Evolutionary conservation across 2,797 vertebrate species (phyloP).

Genomic region (Dromococcyx pavoninus): DNA sequence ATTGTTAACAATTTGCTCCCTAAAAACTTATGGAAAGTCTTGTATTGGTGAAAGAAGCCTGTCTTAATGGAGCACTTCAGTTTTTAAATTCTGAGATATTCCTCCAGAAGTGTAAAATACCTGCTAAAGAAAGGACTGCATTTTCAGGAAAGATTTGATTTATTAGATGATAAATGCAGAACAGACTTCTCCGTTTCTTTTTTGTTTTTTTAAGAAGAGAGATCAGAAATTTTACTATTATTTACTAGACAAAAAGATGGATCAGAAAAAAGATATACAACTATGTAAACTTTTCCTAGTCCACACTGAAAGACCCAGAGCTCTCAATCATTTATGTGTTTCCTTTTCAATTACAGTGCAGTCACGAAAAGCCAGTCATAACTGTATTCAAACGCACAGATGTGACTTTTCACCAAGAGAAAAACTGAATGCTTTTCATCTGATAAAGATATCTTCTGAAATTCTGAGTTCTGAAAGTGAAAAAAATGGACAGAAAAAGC

Average conservation of each 20-base stretch:
- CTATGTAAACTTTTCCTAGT: neutral
- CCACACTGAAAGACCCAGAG: neutral
- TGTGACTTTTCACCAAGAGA: neutral
- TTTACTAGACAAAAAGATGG: neutral
- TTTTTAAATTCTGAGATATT: neutral
- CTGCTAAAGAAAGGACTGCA: neutral
- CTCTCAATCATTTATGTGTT: neutral
- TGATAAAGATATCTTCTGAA: neutral
- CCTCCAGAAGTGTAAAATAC: neutral
- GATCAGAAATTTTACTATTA: neutral
- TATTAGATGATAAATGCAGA: neutral
- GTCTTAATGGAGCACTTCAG: neutral
- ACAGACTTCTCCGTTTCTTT: rapidly evolving
- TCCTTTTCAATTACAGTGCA: neutral
- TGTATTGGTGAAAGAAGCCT: neutral
- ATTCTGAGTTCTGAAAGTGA: neutral
- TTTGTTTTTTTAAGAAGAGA: neutral
- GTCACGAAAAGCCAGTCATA: neutral
- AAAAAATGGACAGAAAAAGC: neutral
- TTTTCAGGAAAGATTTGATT: neutral
- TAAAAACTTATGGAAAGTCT: neutral
- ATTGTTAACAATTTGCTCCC: neutral
- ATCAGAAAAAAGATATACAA: neutral
- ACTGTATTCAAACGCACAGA: neutral
- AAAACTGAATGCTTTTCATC: neutral